A percentile compares a stretch with the other conserved stretches of the same genome.
Evolutionary conservation across 2,888 invertebrate species (phyloP).

Genomic region (Catonia carolina): DNA sequence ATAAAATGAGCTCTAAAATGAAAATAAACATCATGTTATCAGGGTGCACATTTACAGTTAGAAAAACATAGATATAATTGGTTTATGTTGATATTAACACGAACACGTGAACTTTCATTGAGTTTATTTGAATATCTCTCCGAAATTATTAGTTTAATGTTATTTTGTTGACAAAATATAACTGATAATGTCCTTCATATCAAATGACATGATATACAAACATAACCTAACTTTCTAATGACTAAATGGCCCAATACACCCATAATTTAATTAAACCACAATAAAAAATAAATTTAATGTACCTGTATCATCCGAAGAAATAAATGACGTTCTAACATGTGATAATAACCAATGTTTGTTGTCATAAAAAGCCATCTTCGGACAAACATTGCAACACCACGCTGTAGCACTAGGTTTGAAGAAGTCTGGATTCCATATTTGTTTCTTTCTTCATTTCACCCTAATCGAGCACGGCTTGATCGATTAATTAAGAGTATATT

Average conservation of each 20-base stretch:
- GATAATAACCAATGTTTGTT: constrained; percentile 88
- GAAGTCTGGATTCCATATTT: constrained; percentile 17
- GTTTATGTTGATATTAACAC: no score
- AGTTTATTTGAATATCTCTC: no score
- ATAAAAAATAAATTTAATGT: constrained; percentile 30
- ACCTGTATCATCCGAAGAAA: constrained; percentile 90
- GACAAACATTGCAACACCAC: constrained; percentile 32
- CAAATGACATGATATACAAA: constrained; percentile 3
- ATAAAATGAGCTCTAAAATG: no score
- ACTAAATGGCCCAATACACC: no score
- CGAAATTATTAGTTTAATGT: no score
- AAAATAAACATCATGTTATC: no score
- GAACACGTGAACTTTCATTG: no score
- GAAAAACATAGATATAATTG: no score
- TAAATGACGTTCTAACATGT: constrained; percentile 89
- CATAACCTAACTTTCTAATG: constrained; percentile 24
- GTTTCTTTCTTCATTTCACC: background rate
- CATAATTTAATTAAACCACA: background rate
- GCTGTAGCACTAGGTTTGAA: constrained; percentile 22
- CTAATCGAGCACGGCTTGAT: no score
- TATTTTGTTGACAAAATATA: background rate
- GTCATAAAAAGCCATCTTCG: constrained; percentile 84
- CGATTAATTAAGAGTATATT: no score
- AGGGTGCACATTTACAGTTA: no score
- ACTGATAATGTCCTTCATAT: background rate